Evolutionary conservation across 2,113 vertebrate species (phyloP), one percentile per base, ranked within the genome.

Genomic region (Zosterops hypoxanthus): DNA sequence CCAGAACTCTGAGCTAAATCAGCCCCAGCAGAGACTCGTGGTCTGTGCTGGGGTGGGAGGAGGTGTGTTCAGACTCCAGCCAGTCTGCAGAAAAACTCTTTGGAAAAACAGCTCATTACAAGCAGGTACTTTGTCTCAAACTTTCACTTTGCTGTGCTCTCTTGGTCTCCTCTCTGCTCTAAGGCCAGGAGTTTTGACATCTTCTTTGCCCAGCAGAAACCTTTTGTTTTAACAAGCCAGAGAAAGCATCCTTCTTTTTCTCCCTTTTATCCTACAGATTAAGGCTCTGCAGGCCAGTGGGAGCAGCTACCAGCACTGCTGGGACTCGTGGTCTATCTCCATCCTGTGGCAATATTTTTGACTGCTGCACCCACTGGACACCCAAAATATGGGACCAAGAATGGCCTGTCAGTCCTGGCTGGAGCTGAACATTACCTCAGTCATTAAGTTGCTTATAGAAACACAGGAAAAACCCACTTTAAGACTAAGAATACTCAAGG

Each of bases 1-100:
- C 60, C 22, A 56, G 73, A 92, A 36, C 36, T 60, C 71, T 2
- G 3, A 94, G 81, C 76, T 89, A 47, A 89, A 81, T 84, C 65
- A 91, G 73, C 72, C 55, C 41, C 59, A 82, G 92, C 56, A 95
- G 77, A 93, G 70, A 80, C 59, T 10, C 80, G 64, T 75, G 82
- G 78, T 72, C 68, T 25, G 2, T 16, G 34, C 50, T 12, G 8
- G 57, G 31, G 11, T 7, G 29, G 57, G 22, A 36, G 53, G 21
- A 78, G 28, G 50, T 46, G 69, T 79, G 83, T 75, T 88, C 66
- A 94, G 92, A 96, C 86, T 93, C 82, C 88, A 95, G 28, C 73
- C 63, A 72, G 80, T 28, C 88, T 97, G 78, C 39, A 80, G 82
- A 92, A 66, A 13, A 49, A 56, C 34, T 26, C 47, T 89, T n/a